phyloP scores from a whole-genome alignment of 2,888 invertebrate genomes.

The Schizotus pectinicornis region DNA sequence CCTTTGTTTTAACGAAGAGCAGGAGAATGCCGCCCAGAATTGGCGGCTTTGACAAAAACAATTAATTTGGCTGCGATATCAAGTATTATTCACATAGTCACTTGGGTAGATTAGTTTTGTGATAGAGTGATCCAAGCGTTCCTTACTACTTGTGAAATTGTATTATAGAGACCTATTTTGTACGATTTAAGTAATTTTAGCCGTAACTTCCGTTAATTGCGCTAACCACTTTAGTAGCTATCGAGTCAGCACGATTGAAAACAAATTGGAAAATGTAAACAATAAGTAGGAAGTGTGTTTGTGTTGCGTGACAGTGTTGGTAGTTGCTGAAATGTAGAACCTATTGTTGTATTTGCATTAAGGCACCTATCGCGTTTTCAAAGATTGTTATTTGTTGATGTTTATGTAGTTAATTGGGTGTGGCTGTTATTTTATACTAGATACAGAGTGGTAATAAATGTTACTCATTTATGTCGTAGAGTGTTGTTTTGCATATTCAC shows the following conservation, averaged over 20 bases:
- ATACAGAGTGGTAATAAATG: constrained; percentile 18
- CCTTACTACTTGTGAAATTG: constrained; percentile 1
- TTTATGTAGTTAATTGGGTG: constrained; percentile 25
- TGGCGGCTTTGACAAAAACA: constrained; percentile 18
- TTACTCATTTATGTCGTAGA: constrained; percentile 14
- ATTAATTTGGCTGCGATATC: constrained; percentile 16
- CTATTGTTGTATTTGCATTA: too few relatives aligned
- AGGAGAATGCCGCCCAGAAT: constrained; percentile 9
- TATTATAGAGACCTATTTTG: too few relatives aligned
- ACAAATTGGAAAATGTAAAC: constrained; percentile 17
- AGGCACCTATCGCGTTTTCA: constrained; percentile 4
- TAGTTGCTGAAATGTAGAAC: neutral
- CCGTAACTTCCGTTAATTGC: constrained; percentile 22
- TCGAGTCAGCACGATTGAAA: constrained; percentile 13
- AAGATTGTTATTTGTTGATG: constrained; percentile 29
- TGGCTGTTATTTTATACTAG: constrained; percentile 24
- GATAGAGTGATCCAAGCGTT: constrained; percentile 16
- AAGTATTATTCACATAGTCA: constrained; percentile 6
- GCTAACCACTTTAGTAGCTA: constrained; percentile 11
- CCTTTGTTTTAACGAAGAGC: constrained; percentile 30
- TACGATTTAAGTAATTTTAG: neutral
- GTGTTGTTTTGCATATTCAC: constrained; percentile 13
- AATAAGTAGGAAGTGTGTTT: constrained; percentile 15
- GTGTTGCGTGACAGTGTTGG: constrained; percentile 7
- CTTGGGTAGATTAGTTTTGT: constrained; percentile 12